Conservation (phyloP, 2,797 vertebrate genomes). For the Antrozous pallidus region DNA sequence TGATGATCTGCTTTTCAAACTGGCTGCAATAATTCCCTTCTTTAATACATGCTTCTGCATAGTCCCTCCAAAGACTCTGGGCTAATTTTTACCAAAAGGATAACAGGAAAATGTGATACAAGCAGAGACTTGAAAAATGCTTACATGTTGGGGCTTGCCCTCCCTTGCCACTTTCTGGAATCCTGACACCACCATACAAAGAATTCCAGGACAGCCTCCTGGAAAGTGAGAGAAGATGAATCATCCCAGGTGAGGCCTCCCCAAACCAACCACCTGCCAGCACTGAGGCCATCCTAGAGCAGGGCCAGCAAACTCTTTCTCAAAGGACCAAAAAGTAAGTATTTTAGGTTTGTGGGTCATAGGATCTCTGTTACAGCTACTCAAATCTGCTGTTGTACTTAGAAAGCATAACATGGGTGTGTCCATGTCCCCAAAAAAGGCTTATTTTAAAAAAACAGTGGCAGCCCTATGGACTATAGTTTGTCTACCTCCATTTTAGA, state of each 20-base stretch:
- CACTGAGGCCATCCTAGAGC: neutral
- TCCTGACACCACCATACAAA: neutral
- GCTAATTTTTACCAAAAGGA: neutral
- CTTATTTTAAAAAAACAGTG: neutral
- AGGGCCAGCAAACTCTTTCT: neutral
- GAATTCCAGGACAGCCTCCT: neutral
- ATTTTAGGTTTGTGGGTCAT: neutral
- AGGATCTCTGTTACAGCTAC: neutral
- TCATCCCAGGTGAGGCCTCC: neutral
- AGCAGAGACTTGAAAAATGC: neutral
- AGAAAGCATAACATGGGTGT: neutral
- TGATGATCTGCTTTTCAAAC: neutral
- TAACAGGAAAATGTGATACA: neutral
- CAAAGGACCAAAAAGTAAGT: neutral
- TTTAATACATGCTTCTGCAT: neutral
- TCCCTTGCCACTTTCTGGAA: neutral
- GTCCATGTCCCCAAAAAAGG: neutral
- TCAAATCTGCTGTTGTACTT: neutral
- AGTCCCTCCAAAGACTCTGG: neutral
- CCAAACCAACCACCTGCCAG: neutral
- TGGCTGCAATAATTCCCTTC: neutral
- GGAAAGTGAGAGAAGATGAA: neutral
- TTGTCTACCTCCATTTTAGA: neutral
- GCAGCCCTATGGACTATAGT: neutral
- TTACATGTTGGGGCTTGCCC: neutral